Percentiles rank a stretch among this genome's conserved stretches.
Evolutionary conservation across 1,140 invertebrate species (phyloP).

Genomic region (Heliconius melpomene): DNA sequence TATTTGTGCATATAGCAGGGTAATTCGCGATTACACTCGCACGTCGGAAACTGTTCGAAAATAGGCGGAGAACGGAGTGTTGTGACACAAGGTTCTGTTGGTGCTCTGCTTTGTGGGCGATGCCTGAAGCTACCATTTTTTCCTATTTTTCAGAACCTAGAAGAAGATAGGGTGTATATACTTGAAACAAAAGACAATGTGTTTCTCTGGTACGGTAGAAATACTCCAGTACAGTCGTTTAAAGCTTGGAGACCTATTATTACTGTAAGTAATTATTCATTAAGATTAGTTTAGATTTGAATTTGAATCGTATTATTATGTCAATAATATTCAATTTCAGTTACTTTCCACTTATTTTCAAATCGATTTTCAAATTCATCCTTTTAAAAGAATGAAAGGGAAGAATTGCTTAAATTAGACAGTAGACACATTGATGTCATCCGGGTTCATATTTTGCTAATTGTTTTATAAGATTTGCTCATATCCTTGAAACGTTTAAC

Average conservation of each 20-base stretch:
- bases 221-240: background rate
- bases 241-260: background rate
- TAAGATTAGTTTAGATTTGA: background rate
- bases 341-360: no score
- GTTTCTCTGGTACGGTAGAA: constrained; percentile 12
- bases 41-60: background rate
- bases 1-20: no score
- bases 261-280: background rate
- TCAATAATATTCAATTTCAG: no score
- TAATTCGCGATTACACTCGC: no score
- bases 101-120: background rate
- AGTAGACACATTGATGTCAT: no score
- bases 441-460: no score
- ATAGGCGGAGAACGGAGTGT: background rate
- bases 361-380: no score
- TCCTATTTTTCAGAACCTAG: constrained; percentile 17
- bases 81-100: background rate
- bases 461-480: no score
- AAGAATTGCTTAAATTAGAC: no score
- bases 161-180: constrained; percentile 18
- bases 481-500: no score
- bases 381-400: no score
- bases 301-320: no score
- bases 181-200: constrained; percentile 8
- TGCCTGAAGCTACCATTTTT: background rate